These are phyloP conservation scores for Momotus momota DNA, from an alignment of 2,797 vertebrate species.

Conservation along the genomic window DNA sequence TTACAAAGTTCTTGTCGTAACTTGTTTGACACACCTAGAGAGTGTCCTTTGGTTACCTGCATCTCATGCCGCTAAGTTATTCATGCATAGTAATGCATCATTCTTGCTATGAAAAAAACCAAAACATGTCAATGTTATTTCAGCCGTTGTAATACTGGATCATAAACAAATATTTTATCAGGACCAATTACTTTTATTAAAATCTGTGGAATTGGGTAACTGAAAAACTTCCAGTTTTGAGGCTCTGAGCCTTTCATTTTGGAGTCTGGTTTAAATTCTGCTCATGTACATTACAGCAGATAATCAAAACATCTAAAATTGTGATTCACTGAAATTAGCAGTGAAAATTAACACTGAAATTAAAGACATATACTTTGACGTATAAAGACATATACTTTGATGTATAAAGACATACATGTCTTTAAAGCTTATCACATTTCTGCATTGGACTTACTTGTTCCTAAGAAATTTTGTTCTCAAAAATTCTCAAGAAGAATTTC, in stretches of 20 bases:
- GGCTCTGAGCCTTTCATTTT: neutral
- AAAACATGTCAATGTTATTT: neutral
- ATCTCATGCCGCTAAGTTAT: neutral
- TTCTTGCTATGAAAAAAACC: conserved; percentile 24
- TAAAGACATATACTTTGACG: neutral
- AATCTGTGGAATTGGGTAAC: neutral
- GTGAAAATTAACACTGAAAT: neutral
- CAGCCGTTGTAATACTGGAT: neutral
- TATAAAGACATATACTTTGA: too few relatives aligned
- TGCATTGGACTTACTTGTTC: neutral
- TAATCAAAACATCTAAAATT: neutral
- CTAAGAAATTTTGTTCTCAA: neutral
- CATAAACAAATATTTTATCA: neutral
- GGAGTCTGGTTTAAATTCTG: neutral
- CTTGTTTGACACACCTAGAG: conserved; percentile 43
- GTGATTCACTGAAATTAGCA: neutral
- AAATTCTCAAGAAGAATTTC: neutral
- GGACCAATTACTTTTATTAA: neutral
- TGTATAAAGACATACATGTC: neutral
- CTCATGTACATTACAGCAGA: neutral
- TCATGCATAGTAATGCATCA: neutral
- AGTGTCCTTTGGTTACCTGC: neutral
- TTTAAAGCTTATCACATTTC: neutral
- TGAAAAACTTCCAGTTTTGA: neutral
- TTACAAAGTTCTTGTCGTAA: neutral